Evolutionary conservation across 2,888 invertebrate genomes (phyloP).

Genomic region (Sinohyriopsis cumingii): DNA sequence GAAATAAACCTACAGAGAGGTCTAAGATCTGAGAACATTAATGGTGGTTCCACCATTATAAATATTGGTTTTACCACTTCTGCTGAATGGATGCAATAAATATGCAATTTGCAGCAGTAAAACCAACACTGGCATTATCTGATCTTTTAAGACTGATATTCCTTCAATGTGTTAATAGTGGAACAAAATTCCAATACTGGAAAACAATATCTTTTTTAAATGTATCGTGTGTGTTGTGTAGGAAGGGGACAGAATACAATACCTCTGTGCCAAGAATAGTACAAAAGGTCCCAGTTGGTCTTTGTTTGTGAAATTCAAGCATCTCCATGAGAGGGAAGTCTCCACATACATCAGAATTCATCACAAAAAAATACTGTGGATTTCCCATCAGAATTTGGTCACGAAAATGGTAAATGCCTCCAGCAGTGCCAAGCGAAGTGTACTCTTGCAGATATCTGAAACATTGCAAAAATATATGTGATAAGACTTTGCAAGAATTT

Average conservation of each 20-base stretch:
- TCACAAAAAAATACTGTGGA: conserved; percentile 91
- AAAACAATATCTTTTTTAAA: conserved; percentile 12
- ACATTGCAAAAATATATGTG: conserved; percentile 1
- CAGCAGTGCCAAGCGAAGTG: conserved; percentile 94
- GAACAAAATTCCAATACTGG: too few species aligned
- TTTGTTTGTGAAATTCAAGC: conserved; percentile 70
- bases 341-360: conserved; percentile 98
- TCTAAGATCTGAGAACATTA: too few species aligned
- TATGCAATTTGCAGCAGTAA: too few species aligned
- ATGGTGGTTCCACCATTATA: too few species aligned
- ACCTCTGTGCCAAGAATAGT: conserved; percentile 87
- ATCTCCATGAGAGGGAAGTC: conserved; percentile 93
- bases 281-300: conserved; percentile 70
- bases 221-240: too few species aligned
- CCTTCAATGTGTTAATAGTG: too few species aligned
- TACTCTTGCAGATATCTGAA: conserved; percentile 94
- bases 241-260: conserved; percentile 4
- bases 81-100: too few species aligned
- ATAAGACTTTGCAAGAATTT: too few species aligned
- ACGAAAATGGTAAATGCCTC: conserved; percentile 96
- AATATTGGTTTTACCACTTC: too few species aligned
- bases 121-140: too few species aligned
- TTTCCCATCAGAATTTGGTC: conserved; percentile 92
- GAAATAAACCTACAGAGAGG: too few species aligned
- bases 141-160: too few species aligned